Conservation (phyloP, 2,888 invertebrate species). For the Gymnoscelis rufifasciata region DNA sequence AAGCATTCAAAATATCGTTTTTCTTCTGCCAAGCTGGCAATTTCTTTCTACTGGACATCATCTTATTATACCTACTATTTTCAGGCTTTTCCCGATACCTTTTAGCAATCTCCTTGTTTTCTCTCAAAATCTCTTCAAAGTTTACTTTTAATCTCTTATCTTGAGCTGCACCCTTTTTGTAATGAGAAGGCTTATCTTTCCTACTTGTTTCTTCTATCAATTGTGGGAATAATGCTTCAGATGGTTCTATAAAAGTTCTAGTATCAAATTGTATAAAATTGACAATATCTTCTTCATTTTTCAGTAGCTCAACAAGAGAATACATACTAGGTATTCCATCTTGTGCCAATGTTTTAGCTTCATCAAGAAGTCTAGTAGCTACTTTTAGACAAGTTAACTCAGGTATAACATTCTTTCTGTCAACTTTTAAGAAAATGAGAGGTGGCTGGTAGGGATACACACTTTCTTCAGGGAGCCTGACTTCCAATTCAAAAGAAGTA, state of each 20-base stretch:
- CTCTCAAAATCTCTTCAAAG: conserved; percentile 75
- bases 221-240: conserved; percentile 81
- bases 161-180: conserved; percentile 80
- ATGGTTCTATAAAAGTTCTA: conserved; percentile 71
- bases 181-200: conserved; percentile 78
- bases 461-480: conserved; percentile 84
- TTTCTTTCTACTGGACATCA: conserved; percentile 81
- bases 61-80: conserved; percentile 81
- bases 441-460: conserved; percentile 88
- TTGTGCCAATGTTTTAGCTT: conserved; percentile 81
- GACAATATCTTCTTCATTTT: conserved; percentile 83
- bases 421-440: conserved; percentile 83
- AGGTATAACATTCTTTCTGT: conserved; percentile 79
- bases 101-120: conserved; percentile 81
- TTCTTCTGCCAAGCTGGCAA: conserved; percentile 87
- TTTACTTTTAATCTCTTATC: conserved; percentile 72
- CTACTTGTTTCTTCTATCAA: conserved; percentile 60
- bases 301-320: conserved; percentile 83
- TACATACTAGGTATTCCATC: conserved; percentile 87
- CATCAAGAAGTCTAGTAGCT: conserved; percentile 82
- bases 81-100: conserved; percentile 80
- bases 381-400: conserved; percentile 82
- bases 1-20: conserved; percentile 82
- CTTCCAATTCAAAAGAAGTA: conserved; percentile 82
- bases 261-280: conserved; percentile 78